Base-by-base conservation (phyloP, 2,888 invertebrate species). In the Sussaba pulchella region DNA sequence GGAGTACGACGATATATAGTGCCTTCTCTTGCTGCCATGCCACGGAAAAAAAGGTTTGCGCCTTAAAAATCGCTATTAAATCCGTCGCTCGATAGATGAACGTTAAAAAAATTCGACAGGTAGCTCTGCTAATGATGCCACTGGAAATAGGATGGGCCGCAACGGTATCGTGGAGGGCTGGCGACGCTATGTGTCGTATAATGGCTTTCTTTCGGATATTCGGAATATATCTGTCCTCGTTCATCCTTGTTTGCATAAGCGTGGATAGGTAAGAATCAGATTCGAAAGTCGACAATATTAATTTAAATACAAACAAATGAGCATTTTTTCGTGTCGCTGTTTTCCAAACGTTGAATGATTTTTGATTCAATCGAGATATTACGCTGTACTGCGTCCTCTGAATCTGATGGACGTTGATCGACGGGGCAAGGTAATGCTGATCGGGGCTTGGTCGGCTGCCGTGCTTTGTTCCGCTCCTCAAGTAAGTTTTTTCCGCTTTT, bases 41-140 rank as follows among this genome's bases (percentile, higher is more conserved):
- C n/a, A n/a, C n/a, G n/a, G n/a, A n/a, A n/a, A n/a, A n/a, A n/a
- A n/a, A n/a, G n/a, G n/a, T n/a, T n/a, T n/a, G n/a, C n/a, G n/a
- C n/a, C n/a, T n/a, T n/a, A n/a, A n/a, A n/a, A n/a, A n/a, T n/a
- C 6, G 21, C 19, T 50, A 21, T 21, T 21, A n/a, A 54, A 31
- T 31, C 26, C 26, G 6, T 19, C 5, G 17, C 14, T 14, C 8
- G 14, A 54, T 54, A 12, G 1, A 54, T 14, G 31, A 14, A 24
- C 39, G 21, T 61, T 3, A 14, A 4, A 41, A n/a, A n/a, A 59
- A n/a, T 2, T 61, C 43, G 41, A 36, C 93, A 96, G 96, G 96
- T 97, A 64, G 97, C 97, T 67, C 96, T 97, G 90, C 93, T 98
- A 71, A 95, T 97, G 95, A 98, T 98, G 97, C 98, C 98, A 24